Base-by-base conservation (phyloP, 1,140 invertebrate genomes). In the Hycleus phaleratus region DNA sequence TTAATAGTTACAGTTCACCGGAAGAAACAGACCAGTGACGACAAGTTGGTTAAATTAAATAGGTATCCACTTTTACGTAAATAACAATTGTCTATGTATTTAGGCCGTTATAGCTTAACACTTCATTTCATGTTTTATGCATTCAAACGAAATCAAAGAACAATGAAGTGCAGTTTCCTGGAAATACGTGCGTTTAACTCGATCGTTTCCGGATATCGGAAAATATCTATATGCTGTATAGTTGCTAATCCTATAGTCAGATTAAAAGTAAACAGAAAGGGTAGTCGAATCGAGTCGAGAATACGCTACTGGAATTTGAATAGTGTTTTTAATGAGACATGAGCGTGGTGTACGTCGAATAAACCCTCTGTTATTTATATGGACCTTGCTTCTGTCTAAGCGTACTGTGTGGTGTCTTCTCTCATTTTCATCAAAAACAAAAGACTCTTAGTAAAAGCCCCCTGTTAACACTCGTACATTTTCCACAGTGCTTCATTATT, bases 131-230 rank as follows among this genome's bases (percentile, higher is more conserved):
- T 53, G 45, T 55, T 60, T 55, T 48, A 60, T 49, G 38, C 51
- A 56, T 48, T 42, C 43, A 56, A 56, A 56, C 46, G 45, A 59
- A 54, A 59, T 59, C 58, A 48, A 59, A 59, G 50, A 54, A 54
- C 58, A 59, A 43, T 59, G 49, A 49, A 32, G 51, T 45, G 51
- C 51, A 53, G 51, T 53, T 53, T 44, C 51, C 51, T 42, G 51
- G 42, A 53, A 53, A 53, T 53, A 53, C 42, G 51, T 53, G 51
- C 51, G 51, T 53, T 53, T 53, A 53, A 53, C 51, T 53, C 39
- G 42, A 53, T 53, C 51, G 42, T 48, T 48, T 56, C 54, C 54
- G 42, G 48, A 58, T 58, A 58, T 58, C 56, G 49, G 56, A 38
- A 58, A 58, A 58, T 58, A 49, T 58, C 56, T 58, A 46, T 58